A percentile compares a stretch with the other conserved stretches of the same genome.
Evolutionary conservation across 2,888 invertebrate species (phyloP).

Genomic region (Xylophagus ater): DNA sequence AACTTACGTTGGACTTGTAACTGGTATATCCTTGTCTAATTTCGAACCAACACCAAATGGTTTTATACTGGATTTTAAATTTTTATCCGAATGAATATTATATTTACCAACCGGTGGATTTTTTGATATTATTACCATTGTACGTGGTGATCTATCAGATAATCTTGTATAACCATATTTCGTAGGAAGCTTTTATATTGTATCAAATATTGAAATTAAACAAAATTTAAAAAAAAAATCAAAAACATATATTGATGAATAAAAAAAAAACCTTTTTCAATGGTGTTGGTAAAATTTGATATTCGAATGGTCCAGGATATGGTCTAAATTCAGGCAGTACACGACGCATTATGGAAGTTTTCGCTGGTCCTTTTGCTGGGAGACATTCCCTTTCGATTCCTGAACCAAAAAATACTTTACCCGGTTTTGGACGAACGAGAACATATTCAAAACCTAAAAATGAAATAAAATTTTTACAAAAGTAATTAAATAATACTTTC

Average conservation of each 20-base stretch:
- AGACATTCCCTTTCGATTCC: slow-evolving; percentile 40
- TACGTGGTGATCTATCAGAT: slow-evolving; percentile 26
- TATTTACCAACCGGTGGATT: slow-evolving; percentile 29
- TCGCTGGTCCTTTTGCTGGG: slow-evolving; percentile 37
- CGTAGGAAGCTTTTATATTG: too few relatives aligned
- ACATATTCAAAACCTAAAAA: slow-evolving; percentile 47
- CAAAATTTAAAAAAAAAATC: background rate
- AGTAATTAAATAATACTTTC: background rate
- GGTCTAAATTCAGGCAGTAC: slow-evolving; percentile 26
- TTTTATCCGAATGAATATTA: slow-evolving; percentile 18
- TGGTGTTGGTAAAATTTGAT: slow-evolving; percentile 20
- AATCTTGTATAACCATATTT: slow-evolving; percentile 29
- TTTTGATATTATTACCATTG: background rate
- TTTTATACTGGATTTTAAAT: slow-evolving; percentile 17
- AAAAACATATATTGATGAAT: background rate
- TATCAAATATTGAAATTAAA: slow-evolving; percentile 24
- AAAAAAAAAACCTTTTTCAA: slow-evolving; percentile 24
- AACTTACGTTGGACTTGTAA: slow-evolving; percentile 24
- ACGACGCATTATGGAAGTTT: slow-evolving; percentile 43
- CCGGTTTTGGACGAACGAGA: slow-evolving; percentile 41
- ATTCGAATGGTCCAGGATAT: slow-evolving; percentile 27
- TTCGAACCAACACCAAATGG: slow-evolving; percentile 26
- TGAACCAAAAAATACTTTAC: slow-evolving; percentile 44
- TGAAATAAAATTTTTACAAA: background rate
- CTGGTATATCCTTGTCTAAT: slow-evolving; percentile 4